A percentile compares a stretch with the other conserved stretches of the same genome.
phyloP scores from a whole-genome alignment of 2,113 vertebrate species.

The Halichoerus grypus region DNA sequence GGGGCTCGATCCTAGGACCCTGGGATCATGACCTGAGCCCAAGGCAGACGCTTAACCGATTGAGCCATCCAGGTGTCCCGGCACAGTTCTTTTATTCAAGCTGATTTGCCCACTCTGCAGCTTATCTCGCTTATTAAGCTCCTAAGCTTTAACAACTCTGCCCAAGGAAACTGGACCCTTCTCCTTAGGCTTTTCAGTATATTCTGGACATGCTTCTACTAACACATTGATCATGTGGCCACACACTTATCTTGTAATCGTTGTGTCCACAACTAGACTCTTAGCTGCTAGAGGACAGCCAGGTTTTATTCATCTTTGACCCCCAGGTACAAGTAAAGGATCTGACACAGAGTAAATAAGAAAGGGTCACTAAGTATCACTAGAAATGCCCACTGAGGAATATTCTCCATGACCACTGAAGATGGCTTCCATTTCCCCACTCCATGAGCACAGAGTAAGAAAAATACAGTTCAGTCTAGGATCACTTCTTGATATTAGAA shows the following conservation, averaged over 20 bases:
- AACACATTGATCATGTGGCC: not conserved
- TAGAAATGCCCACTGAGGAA: not conserved
- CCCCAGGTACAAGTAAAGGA: not conserved
- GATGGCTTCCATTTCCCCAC: not conserved
- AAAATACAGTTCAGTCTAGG: not conserved
- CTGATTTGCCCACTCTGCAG: not conserved
- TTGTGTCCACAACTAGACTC: not conserved
- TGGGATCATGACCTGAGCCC: no score
- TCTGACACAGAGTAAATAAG: not conserved
- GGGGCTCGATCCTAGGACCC: not conserved
- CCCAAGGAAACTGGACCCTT: not conserved
- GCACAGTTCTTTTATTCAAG: not conserved
- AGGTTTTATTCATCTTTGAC: not conserved
- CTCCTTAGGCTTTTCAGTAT: not conserved
- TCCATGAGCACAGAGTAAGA: not conserved
- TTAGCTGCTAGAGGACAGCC: not conserved
- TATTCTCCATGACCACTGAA: not conserved
- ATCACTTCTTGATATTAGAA: not conserved
- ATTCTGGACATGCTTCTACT: fast-evolving
- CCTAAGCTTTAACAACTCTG: not conserved
- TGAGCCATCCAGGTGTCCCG: not conserved
- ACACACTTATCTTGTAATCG: not conserved
- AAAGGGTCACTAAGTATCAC: not conserved
- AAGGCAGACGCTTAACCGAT: not conserved
- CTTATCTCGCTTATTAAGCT: not conserved